Conservation (phyloP, 2,888 invertebrate species). For the Nemurella pictetii region DNA sequence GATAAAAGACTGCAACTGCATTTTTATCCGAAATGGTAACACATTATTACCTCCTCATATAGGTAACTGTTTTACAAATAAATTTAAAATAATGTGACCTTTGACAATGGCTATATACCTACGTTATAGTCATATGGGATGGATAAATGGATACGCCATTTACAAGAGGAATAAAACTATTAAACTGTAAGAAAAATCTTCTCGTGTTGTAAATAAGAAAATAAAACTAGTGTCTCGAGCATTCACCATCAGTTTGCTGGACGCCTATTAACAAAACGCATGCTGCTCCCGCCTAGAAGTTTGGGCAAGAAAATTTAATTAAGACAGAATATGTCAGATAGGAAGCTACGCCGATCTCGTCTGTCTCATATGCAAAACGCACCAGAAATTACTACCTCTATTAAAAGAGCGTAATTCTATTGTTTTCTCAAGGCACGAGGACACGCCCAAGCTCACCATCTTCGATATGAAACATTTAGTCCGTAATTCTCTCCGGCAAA, state of each 20-base stretch:
- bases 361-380: constrained; percentile 26
- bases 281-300: neutral
- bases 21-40: neutral
- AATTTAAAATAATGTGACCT: neutral
- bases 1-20: neutral
- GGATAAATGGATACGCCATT: no score
- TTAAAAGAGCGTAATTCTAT: constrained; percentile 23
- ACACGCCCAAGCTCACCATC: constrained; percentile 7
- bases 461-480: neutral
- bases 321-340: constrained; percentile 19
- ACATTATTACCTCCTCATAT: neutral
- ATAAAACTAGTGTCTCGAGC: no score
- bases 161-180: no score
- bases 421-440: constrained; percentile 5
- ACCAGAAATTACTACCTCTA: neutral
- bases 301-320: constrained; percentile 9
- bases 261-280: neutral
- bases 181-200: no score
- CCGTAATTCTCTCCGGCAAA: neutral
- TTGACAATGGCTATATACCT: neutral
- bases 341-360: neutral
- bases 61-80: neutral
- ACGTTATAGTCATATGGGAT: no score
- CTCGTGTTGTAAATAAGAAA: no score
- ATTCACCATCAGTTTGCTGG: no score